Evolutionary conservation across 2,113 vertebrate species (phyloP).

Genomic region (Tylochromis polylepis): DNA sequence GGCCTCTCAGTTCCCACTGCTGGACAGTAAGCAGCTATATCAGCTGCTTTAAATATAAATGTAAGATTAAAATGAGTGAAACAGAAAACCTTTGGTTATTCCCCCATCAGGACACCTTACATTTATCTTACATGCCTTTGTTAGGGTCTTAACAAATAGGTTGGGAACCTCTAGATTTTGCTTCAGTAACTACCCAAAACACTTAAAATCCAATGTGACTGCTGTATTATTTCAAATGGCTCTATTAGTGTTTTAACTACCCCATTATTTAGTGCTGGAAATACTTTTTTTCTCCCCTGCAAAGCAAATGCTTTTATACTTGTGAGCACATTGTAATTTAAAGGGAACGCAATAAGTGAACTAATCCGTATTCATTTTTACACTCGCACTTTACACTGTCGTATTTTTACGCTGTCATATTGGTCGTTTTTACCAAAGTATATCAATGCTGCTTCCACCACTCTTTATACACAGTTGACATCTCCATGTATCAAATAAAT

Average conservation of each 20-base stretch:
- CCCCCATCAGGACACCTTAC: not conserved
- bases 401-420: not conserved
- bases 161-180: not conserved
- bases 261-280: not conserved
- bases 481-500: not conserved
- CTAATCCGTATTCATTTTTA: not conserved
- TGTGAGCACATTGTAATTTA: not conserved
- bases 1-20: not conserved
- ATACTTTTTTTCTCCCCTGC: rapidly evolving
- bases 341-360: not conserved
- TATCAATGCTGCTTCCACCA: not conserved
- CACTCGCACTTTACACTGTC: rapidly evolving
- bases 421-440: not conserved
- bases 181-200: not conserved
- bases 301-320: not conserved
- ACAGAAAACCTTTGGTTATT: not conserved
- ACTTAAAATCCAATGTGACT: not conserved
- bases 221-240: not conserved
- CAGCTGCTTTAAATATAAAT: not conserved
- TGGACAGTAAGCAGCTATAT: not conserved
- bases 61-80: not conserved
- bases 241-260: not conserved
- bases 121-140: not conserved
- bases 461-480: not conserved
- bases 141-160: not conserved